phyloP scores from a whole-genome alignment of 2,113 vertebrate species.

The Anarrhichthys ocellatus region DNA sequence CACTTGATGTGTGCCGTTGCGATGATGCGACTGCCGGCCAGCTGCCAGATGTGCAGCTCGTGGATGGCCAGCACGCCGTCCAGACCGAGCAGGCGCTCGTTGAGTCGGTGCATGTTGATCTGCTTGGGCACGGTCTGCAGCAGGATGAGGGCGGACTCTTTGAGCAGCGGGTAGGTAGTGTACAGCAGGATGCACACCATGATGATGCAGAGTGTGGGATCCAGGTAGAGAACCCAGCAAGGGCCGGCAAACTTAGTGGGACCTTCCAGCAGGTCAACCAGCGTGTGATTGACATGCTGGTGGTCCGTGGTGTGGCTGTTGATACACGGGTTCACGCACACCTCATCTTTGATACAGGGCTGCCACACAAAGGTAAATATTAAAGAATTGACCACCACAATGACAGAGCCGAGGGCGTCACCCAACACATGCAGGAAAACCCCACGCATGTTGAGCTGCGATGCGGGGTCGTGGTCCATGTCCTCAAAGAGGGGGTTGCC shows the following conservation, averaged over 20 bases:
- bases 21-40: constrained; percentile 97
- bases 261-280: constrained; percentile 50
- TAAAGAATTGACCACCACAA: constrained; percentile 93
- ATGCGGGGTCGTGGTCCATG: constrained; percentile 79
- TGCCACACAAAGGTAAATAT: constrained; percentile 93
- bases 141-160: constrained; percentile 98
- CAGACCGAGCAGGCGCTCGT: constrained; percentile 87
- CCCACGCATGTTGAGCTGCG: constrained; percentile 97
- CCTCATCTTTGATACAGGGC: constrained; percentile 82
- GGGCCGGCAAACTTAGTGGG: constrained; percentile 83
- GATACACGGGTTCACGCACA: constrained; percentile 89
- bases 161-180: constrained; percentile 95
- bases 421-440: constrained; percentile 98
- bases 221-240: constrained; percentile 98
- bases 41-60: constrained; percentile 97
- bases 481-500: constrained; percentile 87
- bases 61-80: constrained; percentile 96
- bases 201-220: constrained; percentile 93
- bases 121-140: constrained; percentile 98
- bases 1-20: constrained; percentile 99
- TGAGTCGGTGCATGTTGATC: constrained; percentile 92
- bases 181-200: constrained; percentile 97
- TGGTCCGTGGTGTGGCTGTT: constrained; percentile 84
- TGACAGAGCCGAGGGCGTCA: constrained; percentile 97
- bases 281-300: constrained; percentile 83